Conservation (phyloP, 2,113 vertebrate species). For the Tonatia bakeri region DNA sequence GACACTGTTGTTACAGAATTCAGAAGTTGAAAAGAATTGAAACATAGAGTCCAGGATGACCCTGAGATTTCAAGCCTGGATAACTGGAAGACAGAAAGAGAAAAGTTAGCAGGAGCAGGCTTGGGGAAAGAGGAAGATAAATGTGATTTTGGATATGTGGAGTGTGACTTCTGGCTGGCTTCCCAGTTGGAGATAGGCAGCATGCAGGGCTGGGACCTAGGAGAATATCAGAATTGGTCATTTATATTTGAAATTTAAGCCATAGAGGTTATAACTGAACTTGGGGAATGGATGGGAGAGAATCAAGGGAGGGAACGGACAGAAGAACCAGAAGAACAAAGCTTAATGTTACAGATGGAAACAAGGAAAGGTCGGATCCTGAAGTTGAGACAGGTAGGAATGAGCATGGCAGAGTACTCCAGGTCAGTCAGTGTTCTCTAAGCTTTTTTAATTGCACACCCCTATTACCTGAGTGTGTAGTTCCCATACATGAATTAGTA, state of each 20-base stretch:
- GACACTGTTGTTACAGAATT: not conserved
- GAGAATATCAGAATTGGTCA: not conserved
- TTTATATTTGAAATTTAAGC: constrained; percentile 37
- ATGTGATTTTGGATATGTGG: not conserved
- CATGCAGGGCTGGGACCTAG: not conserved
- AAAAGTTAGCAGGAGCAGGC: constrained; percentile 26
- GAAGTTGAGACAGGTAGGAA: not conserved
- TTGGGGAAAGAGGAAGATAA: constrained; percentile 17
- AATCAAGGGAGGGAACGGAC: not conserved
- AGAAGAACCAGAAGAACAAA: not conserved
- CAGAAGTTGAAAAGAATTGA: constrained; percentile 20
- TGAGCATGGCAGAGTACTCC: not conserved
- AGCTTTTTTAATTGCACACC: not conserved
- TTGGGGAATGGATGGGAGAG: not conserved
- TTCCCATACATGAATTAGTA: not conserved
- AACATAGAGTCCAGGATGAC: not conserved
- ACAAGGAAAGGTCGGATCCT: not conserved
- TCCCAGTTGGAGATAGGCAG: not conserved
- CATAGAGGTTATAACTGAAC: constrained; percentile 9
- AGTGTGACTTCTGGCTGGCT: not conserved
- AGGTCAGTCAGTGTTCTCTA: not conserved
- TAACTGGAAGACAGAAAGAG: not conserved
- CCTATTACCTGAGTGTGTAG: not conserved
- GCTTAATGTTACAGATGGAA: not conserved
- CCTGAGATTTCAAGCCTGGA: not conserved